Conservation (phyloP, 2,888 invertebrate genomes). For the Atrina japonica region DNA sequence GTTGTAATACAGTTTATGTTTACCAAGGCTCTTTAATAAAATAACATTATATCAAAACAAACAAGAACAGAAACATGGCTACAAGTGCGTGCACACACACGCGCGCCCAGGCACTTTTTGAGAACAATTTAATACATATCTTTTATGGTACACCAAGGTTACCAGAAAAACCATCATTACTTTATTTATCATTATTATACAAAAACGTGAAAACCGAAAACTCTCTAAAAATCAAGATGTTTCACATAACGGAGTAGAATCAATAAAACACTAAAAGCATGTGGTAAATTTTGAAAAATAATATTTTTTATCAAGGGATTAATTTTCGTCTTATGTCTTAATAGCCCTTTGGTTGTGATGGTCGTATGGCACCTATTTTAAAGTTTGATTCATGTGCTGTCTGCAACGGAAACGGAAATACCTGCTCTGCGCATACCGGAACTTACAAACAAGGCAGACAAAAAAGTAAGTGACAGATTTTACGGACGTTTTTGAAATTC, state of each 20-base stretch:
- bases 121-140: too few relatives aligned
- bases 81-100: too few relatives aligned
- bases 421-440: slow-evolving; percentile 58
- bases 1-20: too few relatives aligned
- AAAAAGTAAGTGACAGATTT: slow-evolving; percentile 47
- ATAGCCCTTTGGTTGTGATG: slow-evolving; percentile 72
- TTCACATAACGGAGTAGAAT: too few relatives aligned
- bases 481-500: not conserved
- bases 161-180: too few relatives aligned
- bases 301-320: slow-evolving; percentile 28
- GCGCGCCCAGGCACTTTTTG: too few relatives aligned
- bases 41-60: too few relatives aligned
- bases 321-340: not conserved
- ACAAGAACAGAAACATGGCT: too few relatives aligned
- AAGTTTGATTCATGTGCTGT: slow-evolving; percentile 66
- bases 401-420: slow-evolving; percentile 65
- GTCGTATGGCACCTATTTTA: slow-evolving; percentile 55
- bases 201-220: not conserved
- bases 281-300: not conserved
- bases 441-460: slow-evolving; percentile 53
- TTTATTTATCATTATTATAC: not conserved
- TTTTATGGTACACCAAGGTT: too few relatives aligned
- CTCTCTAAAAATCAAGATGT: too few relatives aligned
- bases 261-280: too few relatives aligned
- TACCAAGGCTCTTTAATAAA: too few relatives aligned